These are phyloP conservation scores for Gasteruption jaculator DNA, from an alignment of 2,888 invertebrate genomes.

Conservation along the genomic window DNA sequence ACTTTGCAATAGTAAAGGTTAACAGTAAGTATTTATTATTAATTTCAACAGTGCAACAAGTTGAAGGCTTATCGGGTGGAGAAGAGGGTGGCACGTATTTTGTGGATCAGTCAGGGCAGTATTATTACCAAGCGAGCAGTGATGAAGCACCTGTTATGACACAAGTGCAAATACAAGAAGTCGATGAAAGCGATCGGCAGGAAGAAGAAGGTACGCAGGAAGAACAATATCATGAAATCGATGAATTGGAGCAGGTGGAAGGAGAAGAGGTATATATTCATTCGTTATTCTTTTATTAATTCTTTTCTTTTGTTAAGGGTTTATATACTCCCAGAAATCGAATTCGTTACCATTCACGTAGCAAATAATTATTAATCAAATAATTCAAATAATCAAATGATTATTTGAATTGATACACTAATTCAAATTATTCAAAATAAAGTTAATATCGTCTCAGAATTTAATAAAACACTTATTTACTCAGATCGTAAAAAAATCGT, in stretches of 20 bases:
- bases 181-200: constrained; percentile 43
- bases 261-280: constrained; percentile 54
- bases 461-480: background rate
- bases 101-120: constrained; percentile 77
- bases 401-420: constrained; percentile 4
- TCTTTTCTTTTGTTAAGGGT: constrained; percentile 10
- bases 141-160: constrained; percentile 64
- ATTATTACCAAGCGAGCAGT: constrained; percentile 73
- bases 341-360: too few relatives aligned
- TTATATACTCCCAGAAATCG: too few relatives aligned
- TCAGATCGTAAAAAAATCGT: too few relatives aligned
- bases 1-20: background rate
- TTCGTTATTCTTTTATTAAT: constrained; percentile 10
- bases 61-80: constrained; percentile 51
- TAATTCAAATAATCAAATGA: background rate
- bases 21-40: background rate
- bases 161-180: constrained; percentile 55
- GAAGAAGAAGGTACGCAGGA: constrained; percentile 46
- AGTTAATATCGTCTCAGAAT: background rate
- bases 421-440: constrained; percentile 11
- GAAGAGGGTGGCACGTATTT: constrained; percentile 70
- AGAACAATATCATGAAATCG: constrained; percentile 49
- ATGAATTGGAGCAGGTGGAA: constrained; percentile 54
- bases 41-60: constrained; percentile 43
- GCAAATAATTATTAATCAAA: background rate